Base-by-base conservation (phyloP, 2,113 vertebrate genomes). In the Garra rufa region DNA sequence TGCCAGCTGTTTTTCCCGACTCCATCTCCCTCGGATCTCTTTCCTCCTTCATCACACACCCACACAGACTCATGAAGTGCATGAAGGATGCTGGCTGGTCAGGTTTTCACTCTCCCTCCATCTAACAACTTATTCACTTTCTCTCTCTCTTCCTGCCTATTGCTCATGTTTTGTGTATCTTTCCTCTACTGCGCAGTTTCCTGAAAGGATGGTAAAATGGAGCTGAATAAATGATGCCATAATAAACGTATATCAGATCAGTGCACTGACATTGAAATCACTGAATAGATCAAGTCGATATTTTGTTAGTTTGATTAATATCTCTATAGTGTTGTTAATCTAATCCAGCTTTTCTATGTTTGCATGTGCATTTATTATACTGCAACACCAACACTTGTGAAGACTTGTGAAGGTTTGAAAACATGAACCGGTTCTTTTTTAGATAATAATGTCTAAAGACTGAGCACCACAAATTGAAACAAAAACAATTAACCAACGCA, bases 71-170 rank as follows among this genome's bases (percentile, higher is more conserved):
- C 75, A 87, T 85, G 86, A n/a, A 75, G 79, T 81, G 70, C 69
- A 76, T 70, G 82, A 89, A 89, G 85, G 86, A 82, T 85, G 43
- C 17, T 38, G 30, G 21, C 52, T 24, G 21, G 77, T 78, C 63
- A 59, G 73, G 34, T 10, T 28, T 50, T 46, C 34, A 24, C 52
- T 9, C 21, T 83, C 17, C 8, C 61, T 71, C n/a, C 50, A 82
- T 82, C 80, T 14, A 71, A 19, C 83, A 50, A 70, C 24, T 41
- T 67, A 46, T 43, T 61, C 48, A 43, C 67, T 77, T 38, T 15
- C 9, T 59, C 17, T 24, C 76, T 38, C 73, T 76, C 73, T 69
- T 17, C 38, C 65, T 69, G 34, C 30, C 30, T 69, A 21, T 43
- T 71, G 43, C 69, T 71, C 41, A 44, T 50, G 13, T 44, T 76